Evolutionary conservation across 2,797 vertebrate species (phyloP), one percentile per base, ranked within the genome.

Genomic region (Peromyscus melanophrys): DNA sequence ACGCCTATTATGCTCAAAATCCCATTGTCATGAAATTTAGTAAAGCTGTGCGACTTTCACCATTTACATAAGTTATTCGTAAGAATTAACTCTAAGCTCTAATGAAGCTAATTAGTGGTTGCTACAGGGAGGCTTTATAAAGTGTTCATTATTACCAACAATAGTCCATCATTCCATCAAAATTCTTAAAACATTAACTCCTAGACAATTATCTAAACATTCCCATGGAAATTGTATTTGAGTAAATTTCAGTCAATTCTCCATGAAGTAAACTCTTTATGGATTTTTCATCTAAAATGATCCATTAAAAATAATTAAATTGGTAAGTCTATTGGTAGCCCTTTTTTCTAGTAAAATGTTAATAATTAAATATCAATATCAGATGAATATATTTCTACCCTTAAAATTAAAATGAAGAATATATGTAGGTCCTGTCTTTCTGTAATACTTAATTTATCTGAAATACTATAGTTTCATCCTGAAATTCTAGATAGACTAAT

Each of bases 151-250:
- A 96, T 96, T 97, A 96, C 95, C 96, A 97, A 65, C 59, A 67
- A 97, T 94, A 97, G 21, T 97, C 49, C 84, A 63, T 98, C 97
- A 94, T 71, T 93, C 69, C 93, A 98, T 97, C 96, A 96, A 98
- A 98, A 98, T 98, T 98, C 98, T 98, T 98, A 97, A 96, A 97
- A 97, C 93, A 96, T 80, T n/a, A 59, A 37, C 49, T 97, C 97
- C 97, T 95, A 97, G 61, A 97, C 97, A 98, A 98, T 97, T 97
- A 97, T 83, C 67, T 91, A 96, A 98, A 97, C 55, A 96, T 81
- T 96, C 83, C 55, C 34, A 6, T 76, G 85, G 13, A 90, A 97
- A 94, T 82, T 94, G 94, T 82, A 21, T 96, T 73, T 88, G 95
- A 59, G 1, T 94, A 95, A 98, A 98, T 95, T 77, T 98, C 96